These are phyloP conservation scores for Tachina grossa DNA, from an alignment of 2,888 invertebrate species.

Conservation along the genomic window DNA sequence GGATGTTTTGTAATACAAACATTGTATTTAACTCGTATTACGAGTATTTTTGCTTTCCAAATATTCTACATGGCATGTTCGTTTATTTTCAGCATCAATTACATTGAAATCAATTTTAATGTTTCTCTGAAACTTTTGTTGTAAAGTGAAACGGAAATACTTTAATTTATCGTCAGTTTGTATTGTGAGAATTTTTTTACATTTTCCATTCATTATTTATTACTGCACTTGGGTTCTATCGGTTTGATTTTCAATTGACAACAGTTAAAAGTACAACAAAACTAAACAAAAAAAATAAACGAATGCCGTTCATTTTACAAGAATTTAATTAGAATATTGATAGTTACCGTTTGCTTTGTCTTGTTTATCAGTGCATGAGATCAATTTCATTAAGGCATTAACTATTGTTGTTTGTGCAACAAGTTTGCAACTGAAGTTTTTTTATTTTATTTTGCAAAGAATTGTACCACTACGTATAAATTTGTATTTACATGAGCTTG, in stretches of 20 bases:
- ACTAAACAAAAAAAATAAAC: neutral
- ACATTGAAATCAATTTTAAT: slow-evolving; percentile 13
- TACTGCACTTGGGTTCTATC: neutral
- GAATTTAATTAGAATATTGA: slow-evolving; percentile 40
- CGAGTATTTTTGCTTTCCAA: neutral
- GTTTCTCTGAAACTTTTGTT: slow-evolving; percentile 27
- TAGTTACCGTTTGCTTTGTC: slow-evolving; percentile 13
- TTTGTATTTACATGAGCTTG: neutral
- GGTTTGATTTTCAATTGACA: slow-evolving; percentile 6
- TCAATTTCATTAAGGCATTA: slow-evolving; percentile 21
- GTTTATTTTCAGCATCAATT: slow-evolving; percentile 21
- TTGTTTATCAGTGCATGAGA: slow-evolving; percentile 46
- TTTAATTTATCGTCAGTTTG: slow-evolving; percentile 17
- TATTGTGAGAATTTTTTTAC: slow-evolving; percentile 32
- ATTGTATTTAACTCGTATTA: neutral
- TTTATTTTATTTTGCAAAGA: slow-evolving; percentile 19
- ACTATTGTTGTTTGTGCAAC: slow-evolving; percentile 27
- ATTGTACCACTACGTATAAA: neutral
- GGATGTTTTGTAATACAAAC: slow-evolving; percentile 47
- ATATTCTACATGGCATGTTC: neutral
- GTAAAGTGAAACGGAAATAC: slow-evolving; percentile 63
- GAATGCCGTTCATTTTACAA: slow-evolving; percentile 32
- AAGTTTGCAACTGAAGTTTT: slow-evolving; percentile 52
- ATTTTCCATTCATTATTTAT: slow-evolving; percentile 1
- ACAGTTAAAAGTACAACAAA: neutral